A percentile compares a stretch with the other conserved stretches of the same genome.
Evolutionary conservation across 2,113 vertebrate species (phyloP).

Genomic region (Myrmecophaga tridactyla): DNA sequence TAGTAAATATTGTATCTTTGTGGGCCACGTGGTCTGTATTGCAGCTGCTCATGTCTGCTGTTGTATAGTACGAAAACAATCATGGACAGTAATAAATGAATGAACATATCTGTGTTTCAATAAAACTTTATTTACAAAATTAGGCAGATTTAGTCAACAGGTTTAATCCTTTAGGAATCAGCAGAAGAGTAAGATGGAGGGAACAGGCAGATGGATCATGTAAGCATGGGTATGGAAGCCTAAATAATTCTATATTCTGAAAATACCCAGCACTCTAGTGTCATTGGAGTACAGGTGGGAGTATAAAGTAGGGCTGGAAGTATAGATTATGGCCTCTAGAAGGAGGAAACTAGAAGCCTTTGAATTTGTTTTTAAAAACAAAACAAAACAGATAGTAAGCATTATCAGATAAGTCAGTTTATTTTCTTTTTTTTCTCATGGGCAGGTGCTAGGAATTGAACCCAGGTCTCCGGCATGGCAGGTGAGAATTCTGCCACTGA

Average conservation of each 20-base stretch:
- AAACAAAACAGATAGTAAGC: conserved; percentile 4
- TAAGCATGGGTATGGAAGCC: neutral
- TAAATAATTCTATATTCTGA: conserved; percentile 2
- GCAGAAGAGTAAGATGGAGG: neutral
- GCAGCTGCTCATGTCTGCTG: neutral
- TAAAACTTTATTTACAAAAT: conserved; percentile 39
- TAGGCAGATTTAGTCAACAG: neutral
- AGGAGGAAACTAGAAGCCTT: conserved; percentile 32
- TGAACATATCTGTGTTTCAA: neutral
- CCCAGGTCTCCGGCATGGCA: too few relatives aligned
- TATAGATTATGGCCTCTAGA: conserved; percentile 8
- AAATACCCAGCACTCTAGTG: neutral
- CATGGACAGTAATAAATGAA: neutral
- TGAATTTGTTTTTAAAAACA: neutral
- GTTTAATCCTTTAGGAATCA: neutral
- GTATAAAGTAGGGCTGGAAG: neutral
- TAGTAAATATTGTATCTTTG: conserved; percentile 37
- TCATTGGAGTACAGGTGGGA: neutral
- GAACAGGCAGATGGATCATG: neutral
- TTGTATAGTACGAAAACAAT: neutral
- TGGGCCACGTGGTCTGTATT: neutral
- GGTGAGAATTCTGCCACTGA: too few relatives aligned
- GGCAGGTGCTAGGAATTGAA: too few relatives aligned
- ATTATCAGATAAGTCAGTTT: conserved; percentile 34
- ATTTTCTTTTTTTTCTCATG: too few relatives aligned